Evolutionary conservation across 2,888 invertebrate species (phyloP), one percentile per base, ranked within the genome.

Genomic region (Cryptus viduatorius): DNA sequence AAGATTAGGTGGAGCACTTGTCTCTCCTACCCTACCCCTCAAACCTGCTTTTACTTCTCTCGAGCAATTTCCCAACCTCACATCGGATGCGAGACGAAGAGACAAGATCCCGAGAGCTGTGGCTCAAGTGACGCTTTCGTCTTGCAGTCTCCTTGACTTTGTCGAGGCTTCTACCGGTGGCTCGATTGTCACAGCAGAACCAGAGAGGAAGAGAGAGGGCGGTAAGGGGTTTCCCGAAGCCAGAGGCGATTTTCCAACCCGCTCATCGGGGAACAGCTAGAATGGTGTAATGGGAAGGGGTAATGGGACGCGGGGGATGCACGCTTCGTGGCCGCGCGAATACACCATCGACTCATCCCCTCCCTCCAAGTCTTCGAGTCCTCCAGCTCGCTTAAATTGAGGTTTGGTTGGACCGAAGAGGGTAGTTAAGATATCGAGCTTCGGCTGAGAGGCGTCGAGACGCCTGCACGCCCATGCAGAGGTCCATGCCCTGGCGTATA

Each of bases 381-480:
- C 61, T 61, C 61, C 19, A 76, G 83, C 83, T 84, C 86, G 82
- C 78, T 77, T 82, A 82, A 87, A 87, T 86, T 76, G 83, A 82
- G 83, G 79, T 82, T 84, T 78, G 83, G 83, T 87, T 75, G 56
- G 79, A 80, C 59, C 61, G 82, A 83, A 78, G 79, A 65, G 80
- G 87, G 83, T 87, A 87, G 87, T 87, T 87, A 87, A 87, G 87
- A 86, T 87, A 87, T 87, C 83, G 87, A 87, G 81, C 87, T 50
- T 76, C 44, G 76, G 14, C 76, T 76, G 76, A 75, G 80, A 68
- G 67, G 48, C 67, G 59, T 67, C 59, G 73, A 50, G 19, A 14
- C 75, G 68, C 59, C 73, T 37, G 68, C 75, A 19, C 64, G 24
- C 68, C 68, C 73, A 64, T 76, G 61, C 68, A 81, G 69, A 81